These are phyloP conservation scores for Drosophila sp. DNA, from an alignment of 1,140 invertebrate species.

Conservation along the genomic window DNA sequence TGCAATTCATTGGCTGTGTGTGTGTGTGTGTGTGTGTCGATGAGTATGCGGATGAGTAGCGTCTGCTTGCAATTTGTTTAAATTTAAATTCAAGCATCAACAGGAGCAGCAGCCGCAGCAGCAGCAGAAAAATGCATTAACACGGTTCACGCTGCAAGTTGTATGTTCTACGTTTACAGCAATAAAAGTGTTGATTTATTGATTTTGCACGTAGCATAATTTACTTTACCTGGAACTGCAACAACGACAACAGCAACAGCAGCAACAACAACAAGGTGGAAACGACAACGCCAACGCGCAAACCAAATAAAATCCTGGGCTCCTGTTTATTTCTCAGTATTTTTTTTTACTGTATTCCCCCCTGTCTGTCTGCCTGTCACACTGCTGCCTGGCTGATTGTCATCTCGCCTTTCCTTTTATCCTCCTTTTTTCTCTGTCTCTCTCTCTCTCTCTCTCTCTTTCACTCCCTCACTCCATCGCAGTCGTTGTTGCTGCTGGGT, in stretches of 20 bases:
- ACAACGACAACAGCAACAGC: constrained; percentile 37
- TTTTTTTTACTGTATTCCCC: constrained; percentile 33
- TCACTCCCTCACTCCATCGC: not conserved
- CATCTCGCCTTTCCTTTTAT: constrained; percentile 46
- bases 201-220: constrained; percentile 80
- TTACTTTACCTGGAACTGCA: constrained; percentile 70
- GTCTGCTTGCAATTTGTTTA: constrained; percentile 36
- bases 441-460: constrained; percentile 19
- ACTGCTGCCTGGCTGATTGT: constrained; percentile 67
- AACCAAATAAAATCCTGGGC: constrained; percentile 72
- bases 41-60: constrained; percentile 5
- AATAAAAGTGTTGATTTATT: constrained; percentile 81
- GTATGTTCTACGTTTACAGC: constrained; percentile 61
- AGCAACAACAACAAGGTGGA: constrained; percentile 18
- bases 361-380: constrained; percentile 47
- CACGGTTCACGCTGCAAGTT: constrained; percentile 32
- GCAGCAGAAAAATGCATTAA: constrained; percentile 37
- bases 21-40: not conserved
- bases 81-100: constrained; percentile 38
- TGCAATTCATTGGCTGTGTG: constrained; percentile 71
- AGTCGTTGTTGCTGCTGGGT: constrained; percentile 45
- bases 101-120: too few relatives aligned
- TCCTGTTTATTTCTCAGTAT: constrained; percentile 66
- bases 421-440: not conserved
- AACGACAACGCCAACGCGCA: constrained; percentile 40